Percentiles rank a stretch among this genome's conserved stretches.
Conservation (phyloP, 2,797 vertebrate species). For the Gouania willdenowi region DNA sequence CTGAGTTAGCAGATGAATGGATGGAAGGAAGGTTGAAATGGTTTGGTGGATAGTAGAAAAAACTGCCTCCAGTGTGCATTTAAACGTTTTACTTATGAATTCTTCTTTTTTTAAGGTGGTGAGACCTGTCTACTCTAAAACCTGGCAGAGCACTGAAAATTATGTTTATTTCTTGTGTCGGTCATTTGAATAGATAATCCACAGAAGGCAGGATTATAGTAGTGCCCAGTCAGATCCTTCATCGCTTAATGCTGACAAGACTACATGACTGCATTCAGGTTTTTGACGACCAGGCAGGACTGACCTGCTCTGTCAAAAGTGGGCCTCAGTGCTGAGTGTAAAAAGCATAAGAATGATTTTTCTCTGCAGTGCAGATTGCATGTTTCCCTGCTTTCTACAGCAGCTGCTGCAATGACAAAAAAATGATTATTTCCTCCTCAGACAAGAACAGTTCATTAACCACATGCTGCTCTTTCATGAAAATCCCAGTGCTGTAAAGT, state of each 20-base stretch:
- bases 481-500: too few relatives aligned
- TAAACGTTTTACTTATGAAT: too few relatives aligned
- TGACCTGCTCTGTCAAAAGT: conserved; percentile 50
- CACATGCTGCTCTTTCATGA: conserved; percentile 48
- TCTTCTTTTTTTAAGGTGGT: too few relatives aligned
- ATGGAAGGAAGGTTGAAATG: too few relatives aligned
- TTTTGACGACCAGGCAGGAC: conserved; percentile 33
- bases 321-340: conserved; percentile 7
- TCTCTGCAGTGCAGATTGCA: conserved; percentile 37
- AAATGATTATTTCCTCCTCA: conserved; percentile 48
- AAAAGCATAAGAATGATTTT: conserved; percentile 11
- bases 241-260: conserved; percentile 50
- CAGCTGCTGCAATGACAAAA: conserved; percentile 57
- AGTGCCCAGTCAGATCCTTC: conserved; percentile 51
- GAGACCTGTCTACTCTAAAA: background rate
- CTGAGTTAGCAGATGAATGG: too few relatives aligned
- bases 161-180: conserved; percentile 42
- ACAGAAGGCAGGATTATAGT: conserved; percentile 61
- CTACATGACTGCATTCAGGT: conserved; percentile 39
- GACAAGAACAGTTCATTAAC: conserved; percentile 58
- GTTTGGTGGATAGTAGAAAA: too few relatives aligned
- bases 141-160: conserved; percentile 17
- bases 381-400: conserved; percentile 25
- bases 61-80: too few relatives aligned
- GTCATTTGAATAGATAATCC: conserved; percentile 56